Percentiles rank a stretch among this genome's conserved stretches.
Evolutionary conservation across 2,888 invertebrate genomes (phyloP).

Genomic region (Nemurella pictetii): DNA sequence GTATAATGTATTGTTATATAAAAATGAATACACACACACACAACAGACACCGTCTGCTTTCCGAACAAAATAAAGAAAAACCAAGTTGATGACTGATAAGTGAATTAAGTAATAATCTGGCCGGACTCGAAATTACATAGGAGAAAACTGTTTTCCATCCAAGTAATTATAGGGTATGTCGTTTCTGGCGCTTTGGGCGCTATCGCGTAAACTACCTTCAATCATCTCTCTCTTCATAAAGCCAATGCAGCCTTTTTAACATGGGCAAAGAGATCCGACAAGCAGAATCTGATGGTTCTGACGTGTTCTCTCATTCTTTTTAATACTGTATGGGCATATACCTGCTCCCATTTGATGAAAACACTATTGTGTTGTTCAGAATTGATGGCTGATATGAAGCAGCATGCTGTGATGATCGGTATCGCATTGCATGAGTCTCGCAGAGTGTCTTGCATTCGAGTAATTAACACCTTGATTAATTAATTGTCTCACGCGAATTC

Average conservation of each 20-base stretch:
- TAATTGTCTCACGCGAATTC: background rate
- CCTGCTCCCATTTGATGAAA: background rate
- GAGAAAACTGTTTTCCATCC: constrained; percentile 32
- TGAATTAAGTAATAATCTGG: constrained; percentile 40
- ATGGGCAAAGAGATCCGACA: background rate
- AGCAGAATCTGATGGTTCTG: too few species aligned
- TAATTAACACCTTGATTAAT: background rate
- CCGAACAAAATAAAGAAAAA: constrained; percentile 6
- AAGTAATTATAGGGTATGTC: constrained; percentile 34
- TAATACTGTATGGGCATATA: too few species aligned
- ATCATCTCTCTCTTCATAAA: background rate
- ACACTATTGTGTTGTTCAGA: background rate
- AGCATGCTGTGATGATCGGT: too few species aligned
- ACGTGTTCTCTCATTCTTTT: too few species aligned
- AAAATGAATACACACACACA: background rate
- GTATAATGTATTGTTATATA: background rate
- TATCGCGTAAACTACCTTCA: constrained; percentile 20
- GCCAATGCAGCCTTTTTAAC: background rate
- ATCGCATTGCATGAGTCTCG: background rate
- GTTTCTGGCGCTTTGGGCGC: constrained; percentile 19
- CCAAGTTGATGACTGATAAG: constrained; percentile 35
- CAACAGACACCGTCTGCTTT: background rate
- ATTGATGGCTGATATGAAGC: background rate
- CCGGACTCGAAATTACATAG: constrained; percentile 33
- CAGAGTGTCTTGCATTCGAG: background rate